Percentiles rank a stretch among this genome's conserved stretches.
phyloP scores from a whole-genome alignment of 2,113 vertebrate genomes.

The Octodon degus region DNA sequence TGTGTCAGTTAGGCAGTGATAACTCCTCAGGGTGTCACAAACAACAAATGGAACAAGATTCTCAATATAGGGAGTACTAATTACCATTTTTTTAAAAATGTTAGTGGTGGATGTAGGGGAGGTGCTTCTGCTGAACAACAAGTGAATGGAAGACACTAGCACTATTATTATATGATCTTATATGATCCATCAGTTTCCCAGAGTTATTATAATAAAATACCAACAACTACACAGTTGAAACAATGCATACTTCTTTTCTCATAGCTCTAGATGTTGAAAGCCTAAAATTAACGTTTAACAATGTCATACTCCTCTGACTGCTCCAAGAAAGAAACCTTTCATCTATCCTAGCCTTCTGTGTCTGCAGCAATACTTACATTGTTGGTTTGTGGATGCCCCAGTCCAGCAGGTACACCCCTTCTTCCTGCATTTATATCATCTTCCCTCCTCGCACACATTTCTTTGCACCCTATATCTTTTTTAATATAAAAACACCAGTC shows the following conservation, averaged over 20 bases:
- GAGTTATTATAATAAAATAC: not conserved
- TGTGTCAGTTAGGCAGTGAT: not conserved
- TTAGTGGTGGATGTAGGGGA: not conserved
- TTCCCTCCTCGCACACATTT: not conserved
- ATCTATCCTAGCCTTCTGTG: not conserved
- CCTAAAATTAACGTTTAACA: not conserved
- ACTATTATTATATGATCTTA: too few species aligned
- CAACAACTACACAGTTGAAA: not conserved
- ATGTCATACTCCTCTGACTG: rapidly evolving
- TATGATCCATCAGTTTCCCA: not conserved
- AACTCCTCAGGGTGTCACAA: not conserved
- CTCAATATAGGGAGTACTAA: not conserved
- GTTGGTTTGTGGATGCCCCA: not conserved
- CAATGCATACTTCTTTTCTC: not conserved
- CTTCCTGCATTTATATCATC: too few species aligned
- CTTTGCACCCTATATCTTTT: not conserved
- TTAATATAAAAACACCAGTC: not conserved
- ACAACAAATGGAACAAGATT: not conserved
- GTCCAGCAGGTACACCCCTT: rapidly evolving
- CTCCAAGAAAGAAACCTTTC: too few species aligned
- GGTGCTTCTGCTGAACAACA: not conserved
- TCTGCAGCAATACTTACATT: not conserved
- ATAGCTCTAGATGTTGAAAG: not conserved
- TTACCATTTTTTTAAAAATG: too few species aligned
- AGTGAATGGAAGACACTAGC: not conserved